A percentile compares a stretch with the other conserved stretches of the same genome.
These are phyloP conservation scores for Nesometra sesokonis DNA, from an alignment of 35 echinoderm and acorn worm species.

Conservation along the genomic window DNA sequence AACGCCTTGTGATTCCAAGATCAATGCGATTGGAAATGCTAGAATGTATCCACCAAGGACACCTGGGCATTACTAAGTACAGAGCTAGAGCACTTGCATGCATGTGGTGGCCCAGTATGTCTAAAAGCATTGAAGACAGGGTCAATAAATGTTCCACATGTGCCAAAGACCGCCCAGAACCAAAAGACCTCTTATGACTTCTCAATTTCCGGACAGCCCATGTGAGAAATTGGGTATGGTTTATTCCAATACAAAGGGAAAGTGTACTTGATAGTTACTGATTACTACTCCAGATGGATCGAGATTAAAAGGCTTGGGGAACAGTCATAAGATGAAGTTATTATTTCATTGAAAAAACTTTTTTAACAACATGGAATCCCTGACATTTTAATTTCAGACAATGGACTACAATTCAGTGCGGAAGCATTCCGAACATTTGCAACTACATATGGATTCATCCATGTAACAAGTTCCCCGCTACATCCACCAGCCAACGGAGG, in stretches of 20 bases:
- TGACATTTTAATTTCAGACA: constrained; percentile 49
- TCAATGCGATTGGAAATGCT: constrained; percentile 7
- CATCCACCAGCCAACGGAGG: constrained; percentile 51
- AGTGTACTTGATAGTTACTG: too few relatives aligned
- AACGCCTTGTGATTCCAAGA: constrained; percentile 46
- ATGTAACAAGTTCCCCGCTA: constrained; percentile 41
- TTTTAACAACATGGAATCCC: constrained; percentile 56
- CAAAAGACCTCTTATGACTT: constrained; percentile 28
- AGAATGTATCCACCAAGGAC: neutral
- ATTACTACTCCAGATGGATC: too few relatives aligned
- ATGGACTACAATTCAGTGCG: constrained; percentile 45
- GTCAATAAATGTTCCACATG: constrained; percentile 30
- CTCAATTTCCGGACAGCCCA: constrained; percentile 16
- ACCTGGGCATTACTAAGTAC: constrained; percentile 6
- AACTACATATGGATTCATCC: constrained; percentile 21
- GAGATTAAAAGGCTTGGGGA: too few relatives aligned
- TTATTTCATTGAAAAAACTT: neutral
- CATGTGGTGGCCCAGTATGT: constrained; percentile 64
- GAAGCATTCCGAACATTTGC: constrained; percentile 31
- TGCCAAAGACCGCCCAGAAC: constrained; percentile 25
- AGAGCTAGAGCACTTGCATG: constrained; percentile 14
- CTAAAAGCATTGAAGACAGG: constrained; percentile 20
- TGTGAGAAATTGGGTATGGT: constrained; percentile 48
- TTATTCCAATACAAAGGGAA: neutral
- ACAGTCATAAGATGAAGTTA: too few relatives aligned